Conservation (phyloP, 2,888 invertebrate genomes). For the Leptopterna dolabrata region DNA sequence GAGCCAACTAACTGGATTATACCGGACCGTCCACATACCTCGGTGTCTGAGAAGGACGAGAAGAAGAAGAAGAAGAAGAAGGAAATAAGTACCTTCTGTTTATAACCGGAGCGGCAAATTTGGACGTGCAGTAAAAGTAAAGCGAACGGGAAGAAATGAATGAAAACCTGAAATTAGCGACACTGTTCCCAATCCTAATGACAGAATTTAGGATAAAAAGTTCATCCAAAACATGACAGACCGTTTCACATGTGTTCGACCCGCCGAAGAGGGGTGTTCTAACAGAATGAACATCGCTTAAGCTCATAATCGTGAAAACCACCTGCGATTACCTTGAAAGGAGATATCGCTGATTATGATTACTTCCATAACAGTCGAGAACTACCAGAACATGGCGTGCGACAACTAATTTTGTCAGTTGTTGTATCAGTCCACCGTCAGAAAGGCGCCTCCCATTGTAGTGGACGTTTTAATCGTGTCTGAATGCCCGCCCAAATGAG, state of each 20-base stretch:
- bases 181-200: too few species aligned
- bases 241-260: too few species aligned
- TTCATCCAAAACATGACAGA: too few species aligned
- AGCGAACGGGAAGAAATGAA: too few species aligned
- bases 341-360: background rate
- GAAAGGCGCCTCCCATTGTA: background rate
- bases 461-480: background rate
- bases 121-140: too few species aligned
- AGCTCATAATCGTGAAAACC: background rate
- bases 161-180: too few species aligned
- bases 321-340: background rate
- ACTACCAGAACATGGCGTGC: background rate
- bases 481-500: constrained; percentile 25
- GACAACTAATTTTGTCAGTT: background rate
- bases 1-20: background rate
- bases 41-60: background rate
- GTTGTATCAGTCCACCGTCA: background rate
- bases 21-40: background rate
- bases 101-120: too few species aligned
- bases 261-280: too few species aligned
- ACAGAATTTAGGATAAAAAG: too few species aligned
- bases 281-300: too few species aligned
- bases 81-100: too few species aligned
- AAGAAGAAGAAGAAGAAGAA: background rate
- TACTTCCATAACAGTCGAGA: background rate